Conservation (phyloP, 2,797 vertebrate genomes). For the Acipenser transmontanus region DNA sequence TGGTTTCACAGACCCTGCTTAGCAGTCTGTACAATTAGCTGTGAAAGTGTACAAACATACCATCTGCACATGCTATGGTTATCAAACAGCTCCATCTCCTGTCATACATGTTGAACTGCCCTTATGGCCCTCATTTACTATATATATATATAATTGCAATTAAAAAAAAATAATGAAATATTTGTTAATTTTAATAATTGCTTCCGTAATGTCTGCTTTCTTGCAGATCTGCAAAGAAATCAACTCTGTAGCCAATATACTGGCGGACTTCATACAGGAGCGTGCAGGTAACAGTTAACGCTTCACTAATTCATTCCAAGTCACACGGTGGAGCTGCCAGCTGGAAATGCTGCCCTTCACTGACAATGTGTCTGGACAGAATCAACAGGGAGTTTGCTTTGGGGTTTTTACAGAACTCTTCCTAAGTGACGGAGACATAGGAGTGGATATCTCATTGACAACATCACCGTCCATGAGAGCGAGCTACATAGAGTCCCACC, state of each 20-base stretch:
- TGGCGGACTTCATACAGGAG: conserved; percentile 71
- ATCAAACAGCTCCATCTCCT: too few relatives aligned
- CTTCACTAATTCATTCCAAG: background rate
- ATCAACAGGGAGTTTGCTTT: background rate
- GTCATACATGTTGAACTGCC: too few relatives aligned
- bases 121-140: too few relatives aligned
- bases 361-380: background rate
- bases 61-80: too few relatives aligned
- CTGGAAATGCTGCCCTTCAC: background rate
- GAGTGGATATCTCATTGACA: conserved; percentile 64
- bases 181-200: too few relatives aligned
- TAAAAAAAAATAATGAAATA: too few relatives aligned
- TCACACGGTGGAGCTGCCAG: too few relatives aligned
- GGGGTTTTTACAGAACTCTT: conserved; percentile 55
- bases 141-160: too few relatives aligned
- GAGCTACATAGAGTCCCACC: conserved; percentile 76
- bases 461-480: conserved; percentile 58
- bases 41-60: too few relatives aligned
- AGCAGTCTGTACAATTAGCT: too few relatives aligned
- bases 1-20: too few relatives aligned
- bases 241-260: conserved; percentile 62
- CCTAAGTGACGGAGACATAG: conserved; percentile 62
- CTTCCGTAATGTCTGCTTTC: conserved; percentile 11
- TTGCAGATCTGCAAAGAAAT: conserved; percentile 82
- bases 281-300: conserved; percentile 58